Base-by-base conservation (phyloP, 2,888 invertebrate genomes). In the Drosophila nigricruria region DNA sequence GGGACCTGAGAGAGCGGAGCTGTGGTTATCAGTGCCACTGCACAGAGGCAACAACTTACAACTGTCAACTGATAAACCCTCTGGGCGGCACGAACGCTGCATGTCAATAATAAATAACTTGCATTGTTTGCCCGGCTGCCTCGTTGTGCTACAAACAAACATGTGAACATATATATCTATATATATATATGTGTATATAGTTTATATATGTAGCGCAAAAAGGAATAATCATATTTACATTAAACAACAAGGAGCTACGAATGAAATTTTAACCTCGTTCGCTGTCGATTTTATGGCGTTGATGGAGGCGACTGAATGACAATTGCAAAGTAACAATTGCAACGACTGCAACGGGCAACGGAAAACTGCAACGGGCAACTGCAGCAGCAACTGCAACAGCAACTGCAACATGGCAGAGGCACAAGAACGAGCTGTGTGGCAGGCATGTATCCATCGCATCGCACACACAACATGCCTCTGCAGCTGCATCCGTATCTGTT, bases 71-170 rank as follows among this genome's bases (percentile, higher is more conserved):
- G 84, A 84, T 84, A 84, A 84, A 80, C 81, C 86, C 86, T 66
- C 32, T 36, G 77, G 80, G 84, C 68, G 56, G 56, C 64, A 65
- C 36, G 69, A 71, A 50, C 50, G 45, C 73, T 52, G 70, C 72
- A 82, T 82, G 84, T 84, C 86, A 86, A 84, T 84, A 84, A 84
- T 84, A 84, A 84, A 84, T 86, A 84, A 73, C 78, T 79, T 68
- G 82, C 84, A 83, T 84, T 84, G 84, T 86, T 84, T 85, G 79
- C 76, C 70, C 45, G 62, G 50, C 64, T 53, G 52, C 53, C 47
- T 32, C 6, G 47, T 18, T 58, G 59, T 49, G 43, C 75, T 72
- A 60, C 68, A 72, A 38, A 38, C 57, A 23, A 18, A 18, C 36
- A 47, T 42, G 62, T 64, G 43, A 62, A 27, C n/a, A 67, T 23